Conservation (phyloP, 2,888 invertebrate species). For the Poecilus cupreus region DNA sequence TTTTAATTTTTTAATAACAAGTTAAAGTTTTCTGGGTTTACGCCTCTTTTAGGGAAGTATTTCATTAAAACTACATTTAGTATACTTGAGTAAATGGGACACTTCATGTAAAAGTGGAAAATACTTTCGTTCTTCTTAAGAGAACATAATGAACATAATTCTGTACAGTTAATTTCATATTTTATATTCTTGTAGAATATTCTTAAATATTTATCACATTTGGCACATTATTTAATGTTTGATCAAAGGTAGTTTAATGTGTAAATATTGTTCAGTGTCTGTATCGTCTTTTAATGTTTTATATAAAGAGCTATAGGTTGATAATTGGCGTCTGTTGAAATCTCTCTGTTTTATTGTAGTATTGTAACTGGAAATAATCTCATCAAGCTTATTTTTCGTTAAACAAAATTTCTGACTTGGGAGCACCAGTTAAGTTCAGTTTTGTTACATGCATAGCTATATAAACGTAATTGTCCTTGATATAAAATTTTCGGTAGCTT, state of each 20-base stretch:
- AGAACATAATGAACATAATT: neutral
- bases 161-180: neutral
- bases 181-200: neutral
- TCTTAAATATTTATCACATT: neutral
- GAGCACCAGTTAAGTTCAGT: neutral
- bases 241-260: neutral
- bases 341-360: neutral
- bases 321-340: neutral
- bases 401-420: neutral
- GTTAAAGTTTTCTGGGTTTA: too few species aligned
- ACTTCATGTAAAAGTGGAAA: neutral
- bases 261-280: neutral
- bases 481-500: slow-evolving; percentile 1
- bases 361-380: neutral
- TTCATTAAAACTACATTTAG: too few species aligned
- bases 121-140: neutral
- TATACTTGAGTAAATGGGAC: neutral
- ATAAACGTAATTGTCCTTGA: neutral
- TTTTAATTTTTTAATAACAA: neutral
- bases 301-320: neutral
- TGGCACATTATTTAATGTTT: neutral
- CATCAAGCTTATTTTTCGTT: neutral
- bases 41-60: too few species aligned
- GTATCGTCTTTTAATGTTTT: neutral
- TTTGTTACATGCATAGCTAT: neutral